Percentiles rank a stretch among this genome's conserved stretches.
These are phyloP conservation scores for Spodoptera litura DNA, from an alignment of 1,140 invertebrate species.

Conservation along the genomic window DNA sequence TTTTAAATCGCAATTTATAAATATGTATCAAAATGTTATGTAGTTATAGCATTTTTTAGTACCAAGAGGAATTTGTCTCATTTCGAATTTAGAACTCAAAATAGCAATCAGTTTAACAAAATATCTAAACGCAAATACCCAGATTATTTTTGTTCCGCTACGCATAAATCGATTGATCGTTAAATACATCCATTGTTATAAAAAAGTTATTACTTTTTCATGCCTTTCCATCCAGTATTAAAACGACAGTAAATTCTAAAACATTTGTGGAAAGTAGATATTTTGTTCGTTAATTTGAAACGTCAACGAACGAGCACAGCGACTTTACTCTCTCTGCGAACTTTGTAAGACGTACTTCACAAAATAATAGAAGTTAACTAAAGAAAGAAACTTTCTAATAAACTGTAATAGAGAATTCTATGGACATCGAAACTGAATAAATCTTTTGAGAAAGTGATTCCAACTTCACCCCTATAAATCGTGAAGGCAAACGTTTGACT, in stretches of 20 bases:
- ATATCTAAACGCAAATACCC: too few relatives aligned
- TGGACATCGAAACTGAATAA: slow-evolving; percentile 36
- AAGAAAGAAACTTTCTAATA: slow-evolving; percentile 39
- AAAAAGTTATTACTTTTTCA: slow-evolving; percentile 12
- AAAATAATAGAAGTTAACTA: slow-evolving; percentile 33
- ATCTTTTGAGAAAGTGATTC: slow-evolving; percentile 42
- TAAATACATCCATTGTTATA: too few relatives aligned
- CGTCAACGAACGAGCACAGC: not conserved
- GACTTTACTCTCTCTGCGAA: slow-evolving; percentile 16
- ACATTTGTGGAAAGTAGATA: slow-evolving; percentile 24
- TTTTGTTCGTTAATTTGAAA: slow-evolving; percentile 23
- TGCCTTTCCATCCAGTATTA: slow-evolving; percentile 1
- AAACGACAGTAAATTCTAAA: not conserved
- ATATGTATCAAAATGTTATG: too few relatives aligned
- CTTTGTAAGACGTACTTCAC: slow-evolving; percentile 7
- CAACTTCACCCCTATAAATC: slow-evolving; percentile 38
- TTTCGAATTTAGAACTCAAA: too few relatives aligned
- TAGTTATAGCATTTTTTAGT: too few relatives aligned
- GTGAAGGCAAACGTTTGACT: slow-evolving; percentile 43
- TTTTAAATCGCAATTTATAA: not conserved
- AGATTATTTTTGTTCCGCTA: too few relatives aligned
- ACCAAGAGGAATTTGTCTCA: too few relatives aligned
- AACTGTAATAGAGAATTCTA: slow-evolving; percentile 40
- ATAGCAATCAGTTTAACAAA: too few relatives aligned
- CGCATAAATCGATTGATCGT: too few relatives aligned